Percentiles rank a stretch among this genome's conserved stretches.
These are phyloP conservation scores for Brevimyrus niger DNA, from an alignment of 2,113 vertebrate genomes.

Conservation along the genomic window DNA sequence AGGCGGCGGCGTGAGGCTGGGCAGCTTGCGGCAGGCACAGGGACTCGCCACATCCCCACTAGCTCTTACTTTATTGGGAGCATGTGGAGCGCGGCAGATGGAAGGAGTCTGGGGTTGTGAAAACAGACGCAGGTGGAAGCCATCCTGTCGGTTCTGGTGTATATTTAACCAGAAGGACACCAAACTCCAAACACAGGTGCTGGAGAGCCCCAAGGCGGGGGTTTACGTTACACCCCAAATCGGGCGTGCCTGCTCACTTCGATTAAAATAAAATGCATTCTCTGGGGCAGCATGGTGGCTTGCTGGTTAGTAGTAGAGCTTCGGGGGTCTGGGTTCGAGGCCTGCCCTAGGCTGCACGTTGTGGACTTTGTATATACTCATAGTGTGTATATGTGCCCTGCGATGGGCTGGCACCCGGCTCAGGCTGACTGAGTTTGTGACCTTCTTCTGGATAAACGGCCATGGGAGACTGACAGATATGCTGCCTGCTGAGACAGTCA, in stretches of 20 bases:
- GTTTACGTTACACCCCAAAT: background rate
- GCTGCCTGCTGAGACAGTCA: background rate
- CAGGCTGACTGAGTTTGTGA: background rate
- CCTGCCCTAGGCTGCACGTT: background rate
- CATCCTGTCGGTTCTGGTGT: background rate
- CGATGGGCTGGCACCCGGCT: background rate
- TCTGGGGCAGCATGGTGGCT: background rate
- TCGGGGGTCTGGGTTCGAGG: background rate
- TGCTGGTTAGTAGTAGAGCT: background rate
- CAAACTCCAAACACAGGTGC: background rate
- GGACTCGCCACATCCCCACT: background rate
- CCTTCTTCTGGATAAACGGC: background rate
- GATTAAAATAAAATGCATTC: background rate
- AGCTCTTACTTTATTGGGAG: background rate
- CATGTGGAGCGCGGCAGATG: background rate
- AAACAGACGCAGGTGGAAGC: background rate
- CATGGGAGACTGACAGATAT: background rate
- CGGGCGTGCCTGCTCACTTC: background rate
- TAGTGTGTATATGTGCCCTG: background rate
- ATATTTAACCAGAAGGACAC: background rate
- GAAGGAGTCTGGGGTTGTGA: background rate
- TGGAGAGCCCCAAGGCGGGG: background rate
- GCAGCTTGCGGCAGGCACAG: background rate
- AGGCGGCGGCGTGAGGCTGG: background rate
- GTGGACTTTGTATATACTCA: background rate